Base-by-base conservation (phyloP, 2,113 vertebrate genomes). In the Syrrhaptes paradoxus region DNA sequence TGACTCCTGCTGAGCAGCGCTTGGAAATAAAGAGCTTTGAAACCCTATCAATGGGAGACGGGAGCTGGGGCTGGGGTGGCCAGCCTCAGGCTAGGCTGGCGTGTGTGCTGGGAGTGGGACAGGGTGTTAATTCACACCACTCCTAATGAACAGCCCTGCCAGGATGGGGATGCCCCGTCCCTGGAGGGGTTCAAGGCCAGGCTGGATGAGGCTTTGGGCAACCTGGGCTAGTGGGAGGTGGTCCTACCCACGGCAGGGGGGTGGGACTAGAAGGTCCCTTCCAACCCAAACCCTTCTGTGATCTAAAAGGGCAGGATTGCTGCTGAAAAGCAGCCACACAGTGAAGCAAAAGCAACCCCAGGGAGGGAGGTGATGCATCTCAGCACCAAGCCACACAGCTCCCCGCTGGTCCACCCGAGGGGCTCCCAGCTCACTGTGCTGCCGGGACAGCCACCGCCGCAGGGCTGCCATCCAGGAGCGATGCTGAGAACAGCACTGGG, bases 1-100 rank as follows among this genome's bases (percentile, higher is more conserved):
- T 48, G 58, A 22, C 84, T 96, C 95, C 93, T 34, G 83, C 94
- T 65, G 94, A 72, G 94, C 85, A 38, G 57, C 3, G 11, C 90
- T 34, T 9, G 82, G 91, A 88, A 91, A 94, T 67, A 46, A 90
- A 91, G 89, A 86, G 94, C 34, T 91, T 85, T 87, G 22, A 77
- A 71, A 89, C n/a, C 45, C 55, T 18, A 16, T 38, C 85, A 4
- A 49, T 15, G 18, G 77, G 72, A 70, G 71, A 29, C 1, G 12
- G 61, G 90, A 78, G 28, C 4, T 2, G 29, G 38, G 58, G 48
- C 29, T 9, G 72, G 67, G 75, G 28, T 32, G 38, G 59, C 22
- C 29, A 45, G 41, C 48, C 65, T 16, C 5, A 6, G 6, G 71
- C 16, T 16, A 29, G 28, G 59, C 9, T 25, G 62, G 68, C 0